Conservation (phyloP, 1,140 invertebrate species). For the Mizuhopecten yessoensis region DNA sequence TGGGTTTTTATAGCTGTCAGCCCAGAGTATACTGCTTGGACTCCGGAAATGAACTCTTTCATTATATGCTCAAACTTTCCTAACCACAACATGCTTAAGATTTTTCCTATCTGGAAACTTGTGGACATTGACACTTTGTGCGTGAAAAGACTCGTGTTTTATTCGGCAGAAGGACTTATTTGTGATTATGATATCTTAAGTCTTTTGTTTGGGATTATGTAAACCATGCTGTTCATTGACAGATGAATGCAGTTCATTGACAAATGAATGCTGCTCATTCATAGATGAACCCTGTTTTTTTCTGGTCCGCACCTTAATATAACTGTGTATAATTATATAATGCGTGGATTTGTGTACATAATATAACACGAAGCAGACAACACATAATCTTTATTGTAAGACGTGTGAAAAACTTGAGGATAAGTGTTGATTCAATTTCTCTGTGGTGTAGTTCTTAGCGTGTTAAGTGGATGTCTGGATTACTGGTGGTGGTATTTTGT, state of each 20-base stretch:
- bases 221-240: background rate
- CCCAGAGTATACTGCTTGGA: background rate
- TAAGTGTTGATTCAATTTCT: background rate
- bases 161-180: background rate
- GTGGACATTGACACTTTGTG: background rate
- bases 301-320: no score
- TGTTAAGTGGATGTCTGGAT: background rate
- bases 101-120: background rate
- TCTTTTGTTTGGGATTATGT: background rate
- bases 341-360: no score
- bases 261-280: background rate
- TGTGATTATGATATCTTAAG: background rate
- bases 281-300: background rate
- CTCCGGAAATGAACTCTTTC: background rate
- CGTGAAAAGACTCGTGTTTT: constrained; percentile 16
- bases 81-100: background rate
- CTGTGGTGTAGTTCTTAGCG: background rate
- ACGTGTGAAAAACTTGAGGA: background rate
- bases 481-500: background rate
- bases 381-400: background rate
- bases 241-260: background rate
- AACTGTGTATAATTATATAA: background rate
- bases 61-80: background rate
- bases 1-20: background rate
- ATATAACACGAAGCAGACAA: no score